Base-by-base conservation (phyloP, 2,113 vertebrate species). In the Danio rerio region DNA sequence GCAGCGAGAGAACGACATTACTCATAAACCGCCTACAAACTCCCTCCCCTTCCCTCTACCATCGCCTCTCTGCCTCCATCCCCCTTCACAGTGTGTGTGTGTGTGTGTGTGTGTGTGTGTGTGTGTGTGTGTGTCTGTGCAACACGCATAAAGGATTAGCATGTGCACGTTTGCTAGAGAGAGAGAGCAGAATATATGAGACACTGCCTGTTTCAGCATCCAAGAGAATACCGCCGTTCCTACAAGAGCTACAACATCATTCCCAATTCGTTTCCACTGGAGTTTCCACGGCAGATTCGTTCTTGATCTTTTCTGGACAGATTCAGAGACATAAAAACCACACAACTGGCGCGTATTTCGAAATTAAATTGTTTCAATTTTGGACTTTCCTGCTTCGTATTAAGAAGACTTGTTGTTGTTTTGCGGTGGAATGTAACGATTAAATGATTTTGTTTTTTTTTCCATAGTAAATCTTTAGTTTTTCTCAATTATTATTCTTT, bases 31-130 rank as follows among this genome's bases (percentile, higher is more conserved):
- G 1, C 87, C 86, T 78, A 63, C 58, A 79, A n/a, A 63, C 83
- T 50, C 83, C 79, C 73, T 45, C 83, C 74, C 61, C 40, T 86
- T 58, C 77, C 93, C 92, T 90, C 90, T 91, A 93, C 92, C 93
- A 92, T 89, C 90, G 91, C 87, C 78, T 53, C 47, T 53, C 21
- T 13, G 59, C n/a, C 76, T 52, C 65, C 82, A 89, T 90, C 83
- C 86, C 55, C 86, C 84, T 86, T 85, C 81, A 84, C 85, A 80
- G 91, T 84, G 91, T 88, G 55, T 5, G 42, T 49, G 43, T 21
- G 71, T 68, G 49, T 78, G 56, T 74, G 78, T 84, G 55, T 83
- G 87, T 91, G 91, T 92, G 62, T n/a, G 81, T 90, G 83, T 88
- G 85, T 81, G 85, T 81, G 42, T 73, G 79, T 88, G 88, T 65